Percentiles rank a stretch among this genome's conserved stretches.
Evolutionary conservation across 2,888 invertebrate species (phyloP).

Genomic region (Scaptomyza caliginosa): DNA sequence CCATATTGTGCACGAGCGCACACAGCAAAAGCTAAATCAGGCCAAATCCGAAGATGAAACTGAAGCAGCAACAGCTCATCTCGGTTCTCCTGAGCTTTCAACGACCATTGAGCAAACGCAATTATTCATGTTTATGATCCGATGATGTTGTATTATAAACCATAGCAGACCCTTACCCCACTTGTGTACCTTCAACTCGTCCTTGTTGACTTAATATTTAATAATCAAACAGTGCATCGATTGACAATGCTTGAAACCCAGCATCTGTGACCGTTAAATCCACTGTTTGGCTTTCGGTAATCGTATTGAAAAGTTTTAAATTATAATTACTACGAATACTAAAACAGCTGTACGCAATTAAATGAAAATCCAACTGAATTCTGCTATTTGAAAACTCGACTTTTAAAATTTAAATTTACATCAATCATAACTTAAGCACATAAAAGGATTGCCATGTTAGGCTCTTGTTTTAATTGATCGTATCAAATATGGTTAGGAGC

Average conservation of each 20-base stretch:
- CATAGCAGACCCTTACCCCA: not conserved
- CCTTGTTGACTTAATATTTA: slow-evolving; percentile 20
- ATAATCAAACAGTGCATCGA: slow-evolving; percentile 28
- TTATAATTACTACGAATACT: slow-evolving; percentile 7
- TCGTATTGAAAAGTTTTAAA: slow-evolving; percentile 13
- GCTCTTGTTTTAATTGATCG: not conserved
- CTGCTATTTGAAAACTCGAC: not conserved
- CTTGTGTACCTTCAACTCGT: not conserved
- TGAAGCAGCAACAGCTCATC: slow-evolving; percentile 14
- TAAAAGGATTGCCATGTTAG: not conserved
- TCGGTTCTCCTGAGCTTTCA: slow-evolving; percentile 65
- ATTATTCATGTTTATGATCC: slow-evolving; percentile 79
- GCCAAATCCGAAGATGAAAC: slow-evolving; percentile 12
- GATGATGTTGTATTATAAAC: slow-evolving; percentile 45
- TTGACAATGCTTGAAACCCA: slow-evolving; percentile 22
- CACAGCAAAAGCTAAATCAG: slow-evolving; percentile 23
- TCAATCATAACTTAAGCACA: no score
- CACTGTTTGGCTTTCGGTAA: slow-evolving; percentile 19
- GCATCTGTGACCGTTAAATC: slow-evolving; percentile 2
- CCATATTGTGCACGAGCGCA: slow-evolving; percentile 52
- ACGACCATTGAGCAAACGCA: slow-evolving; percentile 70
- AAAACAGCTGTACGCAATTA: slow-evolving; percentile 16
- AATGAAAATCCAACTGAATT: not conserved
- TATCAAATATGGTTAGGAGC: not conserved
- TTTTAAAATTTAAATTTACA: not conserved